These are phyloP conservation scores for Syncerus caffer DNA, from an alignment of 2,797 vertebrate genomes.

Conservation along the genomic window DNA sequence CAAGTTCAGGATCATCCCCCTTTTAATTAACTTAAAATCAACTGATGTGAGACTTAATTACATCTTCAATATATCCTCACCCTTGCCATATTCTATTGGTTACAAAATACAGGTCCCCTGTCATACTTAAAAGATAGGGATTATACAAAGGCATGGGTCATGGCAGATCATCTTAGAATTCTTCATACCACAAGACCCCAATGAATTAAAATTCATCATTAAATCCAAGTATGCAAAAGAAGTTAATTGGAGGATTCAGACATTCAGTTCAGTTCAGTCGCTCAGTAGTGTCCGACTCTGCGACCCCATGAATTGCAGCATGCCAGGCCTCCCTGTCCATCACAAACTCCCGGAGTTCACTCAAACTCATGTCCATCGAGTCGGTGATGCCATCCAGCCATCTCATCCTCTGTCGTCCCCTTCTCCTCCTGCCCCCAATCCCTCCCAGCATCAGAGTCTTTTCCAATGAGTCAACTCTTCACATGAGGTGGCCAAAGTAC, in stretches of 20 bases:
- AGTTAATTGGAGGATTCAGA: background rate
- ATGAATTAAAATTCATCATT: background rate
- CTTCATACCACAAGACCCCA: background rate
- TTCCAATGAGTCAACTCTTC: no score
- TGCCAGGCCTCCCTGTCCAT: no score
- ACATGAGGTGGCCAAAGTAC: no score
- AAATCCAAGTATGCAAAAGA: background rate
- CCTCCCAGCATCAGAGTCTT: no score
- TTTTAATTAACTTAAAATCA: background rate
- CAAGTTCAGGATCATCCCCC: background rate
- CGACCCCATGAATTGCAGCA: no score
- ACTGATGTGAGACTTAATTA: background rate
- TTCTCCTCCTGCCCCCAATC: no score
- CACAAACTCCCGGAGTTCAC: no score
- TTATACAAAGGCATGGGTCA: background rate
- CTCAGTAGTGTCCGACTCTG: no score
- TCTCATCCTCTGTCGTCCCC: no score
- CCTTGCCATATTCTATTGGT: background rate
- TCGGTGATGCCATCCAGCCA: no score
- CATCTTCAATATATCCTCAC: background rate
- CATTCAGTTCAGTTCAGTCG: background rate
- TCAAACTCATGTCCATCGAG: no score
- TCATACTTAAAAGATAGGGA: background rate
- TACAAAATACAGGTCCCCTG: background rate
- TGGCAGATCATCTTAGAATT: background rate